Percentiles rank a stretch among this genome's conserved stretches.
These are phyloP conservation scores for Cervus canadensis DNA, from an alignment of 2,113 vertebrate genomes.

Conservation along the genomic window DNA sequence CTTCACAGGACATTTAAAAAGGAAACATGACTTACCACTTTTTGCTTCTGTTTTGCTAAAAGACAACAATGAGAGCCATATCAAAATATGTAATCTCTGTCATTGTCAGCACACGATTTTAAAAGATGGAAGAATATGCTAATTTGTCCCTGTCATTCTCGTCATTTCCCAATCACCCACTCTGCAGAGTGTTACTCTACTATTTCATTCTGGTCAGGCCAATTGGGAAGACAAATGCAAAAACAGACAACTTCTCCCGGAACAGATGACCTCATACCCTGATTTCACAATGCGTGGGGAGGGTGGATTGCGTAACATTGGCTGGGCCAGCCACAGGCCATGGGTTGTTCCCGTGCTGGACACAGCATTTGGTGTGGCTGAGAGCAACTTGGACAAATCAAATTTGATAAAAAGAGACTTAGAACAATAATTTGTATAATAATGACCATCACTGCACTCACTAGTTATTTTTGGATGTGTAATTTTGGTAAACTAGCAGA, in stretches of 20 bases:
- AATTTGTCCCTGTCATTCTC: not conserved
- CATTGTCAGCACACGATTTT: constrained; percentile 35
- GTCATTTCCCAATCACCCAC: not conserved
- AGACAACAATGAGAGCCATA: constrained; percentile 79
- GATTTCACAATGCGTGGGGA: not conserved
- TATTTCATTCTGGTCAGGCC: not conserved
- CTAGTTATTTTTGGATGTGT: not conserved
- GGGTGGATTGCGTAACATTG: not conserved
- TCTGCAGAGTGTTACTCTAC: not conserved
- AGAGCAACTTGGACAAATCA: not conserved
- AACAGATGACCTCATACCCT: not conserved
- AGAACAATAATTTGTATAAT: not conserved
- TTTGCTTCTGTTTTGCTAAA: constrained; percentile 98
- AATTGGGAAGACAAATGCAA: not conserved
- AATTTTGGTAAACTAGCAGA: not conserved
- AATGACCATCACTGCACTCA: not conserved
- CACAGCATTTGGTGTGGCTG: not conserved
- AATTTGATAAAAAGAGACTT: not conserved
- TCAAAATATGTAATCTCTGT: constrained; percentile 68
- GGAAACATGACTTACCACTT: constrained; percentile 92
- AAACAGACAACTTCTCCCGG: not conserved
- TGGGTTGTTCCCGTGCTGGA: not conserved
- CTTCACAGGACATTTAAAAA: constrained; percentile 61
- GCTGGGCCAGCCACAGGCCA: not conserved
- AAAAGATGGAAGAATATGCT: constrained; percentile 30